Evolutionary conservation across 1,140 invertebrate species (phyloP).

Genomic region (Globodera rostochiensis): DNA sequence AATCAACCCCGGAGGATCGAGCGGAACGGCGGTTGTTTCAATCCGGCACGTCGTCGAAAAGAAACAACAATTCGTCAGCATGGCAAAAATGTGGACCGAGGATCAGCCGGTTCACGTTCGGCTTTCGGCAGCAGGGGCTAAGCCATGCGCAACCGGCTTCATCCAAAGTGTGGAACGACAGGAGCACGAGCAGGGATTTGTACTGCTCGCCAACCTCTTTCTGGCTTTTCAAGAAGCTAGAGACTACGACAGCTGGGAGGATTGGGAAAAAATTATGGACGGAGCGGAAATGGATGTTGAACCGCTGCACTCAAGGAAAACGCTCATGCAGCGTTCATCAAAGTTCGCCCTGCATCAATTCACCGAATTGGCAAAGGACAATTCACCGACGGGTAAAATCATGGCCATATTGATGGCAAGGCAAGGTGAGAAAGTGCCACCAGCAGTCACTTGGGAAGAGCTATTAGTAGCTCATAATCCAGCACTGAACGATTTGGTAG

Average conservation of each 20-base stretch:
- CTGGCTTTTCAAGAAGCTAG: slow-evolving; percentile 7
- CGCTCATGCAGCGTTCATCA: not conserved
- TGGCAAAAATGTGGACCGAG: not conserved
- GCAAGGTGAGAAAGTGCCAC: not conserved
- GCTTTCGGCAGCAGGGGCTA: not conserved
- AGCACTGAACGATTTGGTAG: slow-evolving; percentile 1
- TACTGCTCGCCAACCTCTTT: not conserved
- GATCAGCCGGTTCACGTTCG: not conserved
- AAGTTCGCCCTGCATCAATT: no score
- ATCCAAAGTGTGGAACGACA: slow-evolving; percentile 4
- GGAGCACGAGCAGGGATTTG: not conserved
- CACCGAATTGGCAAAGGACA: not conserved
- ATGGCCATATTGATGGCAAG: slow-evolving; percentile 3
- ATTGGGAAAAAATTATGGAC: slow-evolving; percentile 7
- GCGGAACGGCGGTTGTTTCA: not conserved
- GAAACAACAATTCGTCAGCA: slow-evolving; percentile 1
- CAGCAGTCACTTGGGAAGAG: not conserved
- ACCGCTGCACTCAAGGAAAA: not conserved
- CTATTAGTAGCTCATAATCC: slow-evolving; percentile 19
- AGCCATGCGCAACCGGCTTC: not conserved
- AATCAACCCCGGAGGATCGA: not conserved
- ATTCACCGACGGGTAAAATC: not conserved
- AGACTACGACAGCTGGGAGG: slow-evolving; percentile 1
- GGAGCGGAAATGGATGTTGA: not conserved
- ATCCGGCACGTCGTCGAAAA: not conserved